A percentile compares a stretch with the other conserved stretches of the same genome.
Evolutionary conservation across 2,888 invertebrate species (phyloP).

Genomic region (Panzeria rudis): DNA sequence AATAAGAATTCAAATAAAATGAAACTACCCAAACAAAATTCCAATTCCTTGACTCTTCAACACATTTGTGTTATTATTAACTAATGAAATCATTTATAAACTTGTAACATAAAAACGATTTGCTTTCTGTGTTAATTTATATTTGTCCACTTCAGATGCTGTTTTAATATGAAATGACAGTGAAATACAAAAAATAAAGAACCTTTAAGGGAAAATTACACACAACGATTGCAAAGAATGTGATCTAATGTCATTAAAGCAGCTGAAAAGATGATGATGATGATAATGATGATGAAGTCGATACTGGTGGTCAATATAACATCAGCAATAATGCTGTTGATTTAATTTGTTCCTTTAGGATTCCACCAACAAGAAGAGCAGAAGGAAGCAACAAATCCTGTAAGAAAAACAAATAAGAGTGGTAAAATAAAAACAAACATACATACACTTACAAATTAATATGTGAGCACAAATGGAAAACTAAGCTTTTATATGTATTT

Average conservation of each 20-base stretch:
- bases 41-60: not conserved
- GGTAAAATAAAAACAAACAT: conserved; percentile 8
- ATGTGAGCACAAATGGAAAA: not conserved
- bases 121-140: conserved; percentile 4
- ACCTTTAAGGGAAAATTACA: conserved; percentile 56
- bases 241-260: conserved; percentile 19
- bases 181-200: conserved; percentile 1
- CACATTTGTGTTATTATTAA: not conserved
- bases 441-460: conserved; percentile 9
- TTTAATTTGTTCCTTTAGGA: conserved; percentile 63
- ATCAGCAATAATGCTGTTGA: conserved; percentile 53
- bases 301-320: conserved; percentile 39
- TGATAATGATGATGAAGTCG: not conserved
- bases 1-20: not conserved
- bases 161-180: conserved; percentile 32
- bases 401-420: not conserved
- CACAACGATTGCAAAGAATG: conserved; percentile 13
- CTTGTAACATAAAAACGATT: conserved; percentile 18
- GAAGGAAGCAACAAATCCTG: conserved; percentile 4
- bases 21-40: not conserved
- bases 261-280: conserved; percentile 7
- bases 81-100: not conserved
- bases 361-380: not conserved
- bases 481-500: not conserved
- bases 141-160: conserved; percentile 12